A percentile compares a stretch with the other conserved stretches of the same genome.
phyloP scores from a whole-genome alignment of 2,113 vertebrate genomes.

The Gallinago undulata region DNA sequence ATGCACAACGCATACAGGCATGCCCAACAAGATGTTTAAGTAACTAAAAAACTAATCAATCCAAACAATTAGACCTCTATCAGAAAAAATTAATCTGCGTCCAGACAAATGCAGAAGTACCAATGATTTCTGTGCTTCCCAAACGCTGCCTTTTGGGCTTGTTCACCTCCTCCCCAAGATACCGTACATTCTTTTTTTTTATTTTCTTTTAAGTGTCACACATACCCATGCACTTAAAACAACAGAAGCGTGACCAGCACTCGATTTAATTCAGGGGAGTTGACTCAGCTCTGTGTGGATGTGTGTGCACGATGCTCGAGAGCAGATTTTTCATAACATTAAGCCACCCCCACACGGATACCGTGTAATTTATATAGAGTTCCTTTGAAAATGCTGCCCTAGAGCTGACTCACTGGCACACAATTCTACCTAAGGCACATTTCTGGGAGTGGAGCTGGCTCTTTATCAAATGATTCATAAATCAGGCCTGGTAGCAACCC shows the following conservation, averaged over 20 bases:
- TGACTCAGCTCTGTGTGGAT: conserved; percentile 15
- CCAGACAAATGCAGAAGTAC: background rate
- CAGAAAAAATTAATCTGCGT: background rate
- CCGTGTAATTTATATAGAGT: conserved; percentile 27
- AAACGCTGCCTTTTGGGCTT: background rate
- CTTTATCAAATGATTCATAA: conserved; percentile 57
- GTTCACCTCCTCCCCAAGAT: background rate
- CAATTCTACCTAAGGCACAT: conserved; percentile 29
- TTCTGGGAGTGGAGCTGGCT: conserved; percentile 34
- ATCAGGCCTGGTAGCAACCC: background rate
- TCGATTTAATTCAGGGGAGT: background rate
- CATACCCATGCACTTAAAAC: background rate
- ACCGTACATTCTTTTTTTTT: background rate
- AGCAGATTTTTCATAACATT: conserved; percentile 8
- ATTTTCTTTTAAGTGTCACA: background rate
- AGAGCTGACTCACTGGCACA: conserved; percentile 43
- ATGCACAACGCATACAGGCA: fast-evolving
- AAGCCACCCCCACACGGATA: background rate
- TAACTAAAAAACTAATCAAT: background rate
- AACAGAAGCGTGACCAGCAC: background rate
- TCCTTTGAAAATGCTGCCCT: conserved; percentile 51
- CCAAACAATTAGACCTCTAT: background rate
- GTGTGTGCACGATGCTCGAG: background rate
- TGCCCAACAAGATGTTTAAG: background rate
- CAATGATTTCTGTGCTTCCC: background rate